Conservation (phyloP, 2,113 vertebrate genomes). For the Prunella fulvescens region DNA sequence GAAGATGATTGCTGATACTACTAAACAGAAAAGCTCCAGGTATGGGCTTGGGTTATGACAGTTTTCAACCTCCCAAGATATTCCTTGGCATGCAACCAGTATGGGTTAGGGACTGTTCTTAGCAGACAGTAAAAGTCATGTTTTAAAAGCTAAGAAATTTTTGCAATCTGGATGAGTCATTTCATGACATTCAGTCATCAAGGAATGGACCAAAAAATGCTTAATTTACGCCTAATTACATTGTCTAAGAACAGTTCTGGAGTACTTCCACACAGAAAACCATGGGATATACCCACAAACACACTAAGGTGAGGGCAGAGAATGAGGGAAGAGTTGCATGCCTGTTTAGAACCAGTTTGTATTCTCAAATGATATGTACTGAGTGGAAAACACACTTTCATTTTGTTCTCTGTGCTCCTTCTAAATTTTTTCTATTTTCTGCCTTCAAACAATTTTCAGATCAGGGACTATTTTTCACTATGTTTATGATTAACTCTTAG, state of each 20-base stretch:
- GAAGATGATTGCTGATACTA: neutral
- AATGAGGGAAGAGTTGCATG: accelerated
- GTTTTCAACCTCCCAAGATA: neutral
- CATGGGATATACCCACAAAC: neutral
- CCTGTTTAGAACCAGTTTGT: neutral
- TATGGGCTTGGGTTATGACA: neutral
- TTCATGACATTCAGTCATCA: neutral
- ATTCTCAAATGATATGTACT: neutral
- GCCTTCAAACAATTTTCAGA: neutral
- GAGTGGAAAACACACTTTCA: neutral
- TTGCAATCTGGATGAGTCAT: neutral
- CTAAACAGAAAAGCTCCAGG: neutral
- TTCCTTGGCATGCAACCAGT: neutral
- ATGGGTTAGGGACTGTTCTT: neutral
- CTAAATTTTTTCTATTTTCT: neutral
- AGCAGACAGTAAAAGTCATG: neutral
- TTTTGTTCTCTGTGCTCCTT: neutral
- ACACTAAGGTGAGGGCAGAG: neutral
- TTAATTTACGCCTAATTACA: neutral
- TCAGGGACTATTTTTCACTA: neutral
- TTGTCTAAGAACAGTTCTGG: neutral
- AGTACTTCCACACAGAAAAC: neutral
- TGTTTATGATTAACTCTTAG: neutral
- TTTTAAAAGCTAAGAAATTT: neutral
- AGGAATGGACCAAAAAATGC: neutral